Base-by-base conservation (phyloP, 1,140 invertebrate genomes). In the Spodoptera litura region DNA sequence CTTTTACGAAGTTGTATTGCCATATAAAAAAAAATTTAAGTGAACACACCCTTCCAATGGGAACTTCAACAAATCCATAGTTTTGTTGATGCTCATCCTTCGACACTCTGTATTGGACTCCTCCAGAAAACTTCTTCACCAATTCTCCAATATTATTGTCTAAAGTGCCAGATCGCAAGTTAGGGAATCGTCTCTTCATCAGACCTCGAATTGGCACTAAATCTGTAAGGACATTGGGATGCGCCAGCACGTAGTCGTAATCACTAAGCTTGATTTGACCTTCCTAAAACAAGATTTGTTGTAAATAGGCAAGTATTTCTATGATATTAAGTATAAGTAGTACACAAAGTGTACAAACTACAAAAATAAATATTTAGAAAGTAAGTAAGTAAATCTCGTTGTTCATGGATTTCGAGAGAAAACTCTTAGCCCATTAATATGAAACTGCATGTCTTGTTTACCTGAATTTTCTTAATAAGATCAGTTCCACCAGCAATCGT, bases 161-260 rank as follows among this genome's bases (percentile, higher is more conserved):
- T 44, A 98, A 82, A n/a, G 96, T 97, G 92, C 97, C 97, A 78
- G 80, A 84, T 87, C 95, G 96, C 0, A 96, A 86, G 83, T 95
- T 96, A 0, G 98, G 98, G 94, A 97, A 98, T 83, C 96, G 96
- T 74, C 93, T 96, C 83, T 97, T 98, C 94, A 98, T 94, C 11
- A 98, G 86, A 25, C 97, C 97, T 85, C 97, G 95, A 59, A 98
- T 94, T 0, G 95, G 93, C 2, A 97, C 95, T 38, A 98, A 88
- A 62, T 98, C 97, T 0, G 97, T 95, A 75, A 98, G 88, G 78
- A 98, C 97, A 86, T 96, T 96, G 4, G 97, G 96, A 95, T 98
- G 97, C 5, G 97, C 96, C 52, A 98, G 91, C 2, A 97, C 86
- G 87, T 95, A 96, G 82, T 97, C 95, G 90, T 96, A 98, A 75